Evolutionary conservation across 2,113 vertebrate genomes (phyloP).

Genomic region (Labeo catla): DNA sequence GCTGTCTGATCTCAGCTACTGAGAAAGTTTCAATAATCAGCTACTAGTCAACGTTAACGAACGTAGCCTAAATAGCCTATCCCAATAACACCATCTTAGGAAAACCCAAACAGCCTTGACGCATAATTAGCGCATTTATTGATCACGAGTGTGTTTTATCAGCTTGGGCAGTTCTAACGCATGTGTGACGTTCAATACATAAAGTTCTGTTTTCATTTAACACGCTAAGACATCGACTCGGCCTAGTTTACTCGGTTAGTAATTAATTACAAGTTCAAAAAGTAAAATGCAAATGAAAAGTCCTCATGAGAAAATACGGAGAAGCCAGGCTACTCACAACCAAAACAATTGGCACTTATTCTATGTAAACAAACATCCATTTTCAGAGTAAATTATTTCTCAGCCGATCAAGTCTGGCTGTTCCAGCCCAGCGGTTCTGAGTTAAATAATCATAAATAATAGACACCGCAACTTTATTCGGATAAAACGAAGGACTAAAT

Average conservation of each 20-base stretch:
- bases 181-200: neutral
- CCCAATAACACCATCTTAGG: neutral
- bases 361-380: neutral
- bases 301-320: neutral
- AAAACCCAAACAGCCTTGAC: neutral
- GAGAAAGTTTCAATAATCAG: constrained; percentile 6
- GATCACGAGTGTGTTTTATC: neutral
- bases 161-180: neutral
- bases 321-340: neutral
- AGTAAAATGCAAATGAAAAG: neutral
- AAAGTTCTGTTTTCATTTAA: neutral
- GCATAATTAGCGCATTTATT: neutral
- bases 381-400: neutral
- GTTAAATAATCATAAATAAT: neutral
- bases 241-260: neutral
- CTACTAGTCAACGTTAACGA: constrained; percentile 7
- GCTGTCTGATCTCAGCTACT: constrained; percentile 22
- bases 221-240: neutral
- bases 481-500: neutral
- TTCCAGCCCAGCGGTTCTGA: neutral
- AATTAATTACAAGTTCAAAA: neutral
- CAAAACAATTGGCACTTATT: neutral
- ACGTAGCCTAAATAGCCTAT: neutral
- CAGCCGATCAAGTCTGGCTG: neutral
- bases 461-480: neutral